phyloP scores from a whole-genome alignment of 2,888 invertebrate genomes.

The Geophilus truncorum region DNA sequence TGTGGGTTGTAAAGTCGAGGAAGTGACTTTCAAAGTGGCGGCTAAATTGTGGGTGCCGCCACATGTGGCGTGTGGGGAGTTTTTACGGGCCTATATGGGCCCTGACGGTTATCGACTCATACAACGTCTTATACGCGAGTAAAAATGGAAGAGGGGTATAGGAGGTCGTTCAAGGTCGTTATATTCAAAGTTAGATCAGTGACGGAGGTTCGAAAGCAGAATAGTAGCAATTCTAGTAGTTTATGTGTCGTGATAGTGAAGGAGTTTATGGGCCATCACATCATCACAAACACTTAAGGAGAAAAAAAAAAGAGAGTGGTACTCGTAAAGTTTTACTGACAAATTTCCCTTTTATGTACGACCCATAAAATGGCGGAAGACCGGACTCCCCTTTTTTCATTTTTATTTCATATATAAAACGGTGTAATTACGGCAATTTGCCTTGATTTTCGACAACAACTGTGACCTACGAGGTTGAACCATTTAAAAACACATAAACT shows the following conservation, averaged over 20 bases:
- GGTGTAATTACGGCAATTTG: slow-evolving; percentile 35
- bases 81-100: slow-evolving; percentile 30
- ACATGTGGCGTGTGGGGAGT: slow-evolving; percentile 18
- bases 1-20: slow-evolving; percentile 29
- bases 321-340: slow-evolving; percentile 36
- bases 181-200: slow-evolving; percentile 35
- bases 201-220: slow-evolving; percentile 31
- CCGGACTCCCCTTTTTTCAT: slow-evolving; percentile 33
- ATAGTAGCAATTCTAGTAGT: slow-evolving; percentile 35
- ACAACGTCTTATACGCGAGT: background rate
- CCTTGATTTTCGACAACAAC: slow-evolving; percentile 35
- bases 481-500: slow-evolving; percentile 35
- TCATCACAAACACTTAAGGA: slow-evolving; percentile 35
- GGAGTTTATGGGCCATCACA: slow-evolving; percentile 35
- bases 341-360: slow-evolving; percentile 34
- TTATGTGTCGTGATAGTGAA: slow-evolving; percentile 35
- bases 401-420: slow-evolving; percentile 34
- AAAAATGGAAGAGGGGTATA: background rate
- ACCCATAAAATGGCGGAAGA: slow-evolving; percentile 34
- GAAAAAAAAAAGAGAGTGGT: slow-evolving; percentile 30
- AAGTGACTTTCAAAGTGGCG: slow-evolving; percentile 17
- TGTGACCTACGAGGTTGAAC: slow-evolving; percentile 34
- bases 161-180: slow-evolving; percentile 33
- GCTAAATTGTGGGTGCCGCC: slow-evolving; percentile 34
- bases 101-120: slow-evolving; percentile 30